Evolutionary conservation across 2,888 invertebrate genomes (phyloP), one percentile per base, ranked within the genome.

Genomic region (Epirrhoe alternata): DNA sequence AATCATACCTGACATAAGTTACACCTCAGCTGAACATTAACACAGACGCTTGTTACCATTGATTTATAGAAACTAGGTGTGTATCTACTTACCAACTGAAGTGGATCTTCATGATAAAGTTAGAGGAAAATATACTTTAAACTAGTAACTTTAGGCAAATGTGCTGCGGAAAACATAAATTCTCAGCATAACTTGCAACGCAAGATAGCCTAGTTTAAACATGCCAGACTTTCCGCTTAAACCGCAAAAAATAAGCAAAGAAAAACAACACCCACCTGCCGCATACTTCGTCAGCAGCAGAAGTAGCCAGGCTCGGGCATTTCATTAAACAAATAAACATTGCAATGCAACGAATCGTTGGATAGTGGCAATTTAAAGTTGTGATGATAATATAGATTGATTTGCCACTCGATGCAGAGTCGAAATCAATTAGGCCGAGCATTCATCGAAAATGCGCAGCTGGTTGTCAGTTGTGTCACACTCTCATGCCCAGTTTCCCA

Each of bases 221-320:
- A n/a, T 12, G 47, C 47, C 47, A 16, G 47, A 47, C 14, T 16
- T 47, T 16, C 14, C 45, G 47, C 14, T 47, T 7, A 33, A 47
- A 31, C 24, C 57, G 31, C 38, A 61, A 50, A 61, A 61, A 47
- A 14, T 54, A 61, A 61, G 49, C 55, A 63, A 63, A 63, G 45
- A 51, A 56, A 61, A 61, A 54, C 61, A 54, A 14, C 47, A 12
- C 47, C 47, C 16, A 47, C 47, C 16, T 47, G 47, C 47, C 14
- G 47, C 16, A 47, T 16, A 47, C 47, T 14, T 47, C 47, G 47
- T 47, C 14, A 7, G 14, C 14, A 16, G 14, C 6, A 16, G 47
- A 14, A 14, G n/a, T 14, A 7, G 14, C 47, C 14, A 47, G 47
- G 16, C 16, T 7, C 16, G 14, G 16, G 47, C 14, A 16, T 47